Conservation (phyloP, 30 jellyfish, hydroid and myxozoan genomes). For the Morbakka virulenta region DNA sequence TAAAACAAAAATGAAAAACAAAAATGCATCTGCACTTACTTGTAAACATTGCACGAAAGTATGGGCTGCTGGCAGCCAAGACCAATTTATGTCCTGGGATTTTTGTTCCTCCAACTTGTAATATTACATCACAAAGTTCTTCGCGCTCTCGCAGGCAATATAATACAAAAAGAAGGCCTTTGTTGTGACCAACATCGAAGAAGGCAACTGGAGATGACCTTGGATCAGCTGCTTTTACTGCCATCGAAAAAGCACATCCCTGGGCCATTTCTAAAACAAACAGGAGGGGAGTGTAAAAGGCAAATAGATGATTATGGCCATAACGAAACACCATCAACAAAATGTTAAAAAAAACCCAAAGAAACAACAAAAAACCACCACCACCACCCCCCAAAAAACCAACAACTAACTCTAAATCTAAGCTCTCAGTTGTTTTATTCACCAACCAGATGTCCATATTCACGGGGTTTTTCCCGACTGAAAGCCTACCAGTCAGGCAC, state of each 20-base stretch:
- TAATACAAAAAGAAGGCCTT: slow-evolving; percentile 70
- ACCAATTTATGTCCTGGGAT: slow-evolving; percentile 68
- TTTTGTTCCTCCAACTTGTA: slow-evolving; percentile 61
- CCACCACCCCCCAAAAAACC: background rate
- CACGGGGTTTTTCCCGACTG: too few relatives aligned
- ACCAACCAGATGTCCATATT: too few relatives aligned
- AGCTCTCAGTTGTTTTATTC: too few relatives aligned
- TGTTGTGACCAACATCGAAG: slow-evolving; percentile 80
- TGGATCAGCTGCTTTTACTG: background rate
- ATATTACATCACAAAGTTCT: slow-evolving; percentile 79
- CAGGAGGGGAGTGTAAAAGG: too few relatives aligned
- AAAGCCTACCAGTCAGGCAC: too few relatives aligned
- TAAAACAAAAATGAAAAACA: too few relatives aligned
- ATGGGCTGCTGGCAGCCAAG: slow-evolving; percentile 94
- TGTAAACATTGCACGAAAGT: slow-evolving; percentile 96
- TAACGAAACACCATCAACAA: too few relatives aligned
- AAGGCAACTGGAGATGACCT: slow-evolving; percentile 52
- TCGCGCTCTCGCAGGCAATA: slow-evolving; percentile 74
- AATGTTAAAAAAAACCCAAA: background rate
- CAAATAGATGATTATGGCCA: too few relatives aligned
- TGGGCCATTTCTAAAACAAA: background rate
- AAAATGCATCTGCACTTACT: too few relatives aligned
- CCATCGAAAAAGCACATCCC: background rate
- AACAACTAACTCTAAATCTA: too few relatives aligned
- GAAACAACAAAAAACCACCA: background rate